Conservation (phyloP, 2,113 vertebrate genomes). For the Lepidothrix coronata region DNA sequence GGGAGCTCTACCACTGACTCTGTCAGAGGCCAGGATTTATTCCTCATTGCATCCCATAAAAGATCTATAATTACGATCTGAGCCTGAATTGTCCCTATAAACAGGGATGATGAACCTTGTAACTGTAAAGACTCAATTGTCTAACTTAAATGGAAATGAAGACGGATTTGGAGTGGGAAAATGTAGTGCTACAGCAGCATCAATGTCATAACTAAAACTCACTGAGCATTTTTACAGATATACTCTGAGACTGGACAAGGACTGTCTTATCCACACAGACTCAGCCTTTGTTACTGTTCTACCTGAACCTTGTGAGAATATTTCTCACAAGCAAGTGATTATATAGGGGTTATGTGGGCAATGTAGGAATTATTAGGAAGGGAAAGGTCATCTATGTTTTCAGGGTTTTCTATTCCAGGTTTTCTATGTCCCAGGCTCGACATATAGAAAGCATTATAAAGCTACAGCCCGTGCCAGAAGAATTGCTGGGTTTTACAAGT, state of each 20-base stretch:
- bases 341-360: background rate
- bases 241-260: background rate
- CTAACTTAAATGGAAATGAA: background rate
- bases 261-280: accelerated
- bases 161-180: background rate
- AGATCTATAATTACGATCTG: background rate
- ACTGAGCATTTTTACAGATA: background rate
- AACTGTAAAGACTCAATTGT: background rate
- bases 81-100: background rate
- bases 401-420: background rate
- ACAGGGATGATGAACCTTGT: background rate
- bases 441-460: background rate
- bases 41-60: background rate
- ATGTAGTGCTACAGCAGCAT: background rate
- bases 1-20: background rate
- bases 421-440: background rate
- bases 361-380: background rate
- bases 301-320: background rate
- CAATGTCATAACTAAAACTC: background rate
- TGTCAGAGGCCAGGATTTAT: background rate
- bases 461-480: background rate
- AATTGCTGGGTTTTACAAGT: background rate
- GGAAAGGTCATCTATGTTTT: background rate
- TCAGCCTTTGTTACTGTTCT: background rate
- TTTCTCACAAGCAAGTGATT: background rate